Conservation (phyloP, 2,888 invertebrate species). For the Spicauda simplicius region DNA sequence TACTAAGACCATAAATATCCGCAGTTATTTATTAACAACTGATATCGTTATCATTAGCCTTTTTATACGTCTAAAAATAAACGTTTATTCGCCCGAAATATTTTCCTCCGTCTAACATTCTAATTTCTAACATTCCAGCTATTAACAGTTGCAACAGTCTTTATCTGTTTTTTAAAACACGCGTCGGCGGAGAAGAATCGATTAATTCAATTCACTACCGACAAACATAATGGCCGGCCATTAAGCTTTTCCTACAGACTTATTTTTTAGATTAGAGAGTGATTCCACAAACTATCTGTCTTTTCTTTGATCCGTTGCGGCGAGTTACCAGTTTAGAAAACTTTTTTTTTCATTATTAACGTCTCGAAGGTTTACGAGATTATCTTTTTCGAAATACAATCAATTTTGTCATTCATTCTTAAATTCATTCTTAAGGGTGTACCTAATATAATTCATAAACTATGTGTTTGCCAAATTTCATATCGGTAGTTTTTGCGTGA, state of each 20-base stretch:
- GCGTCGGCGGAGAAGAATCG: constrained; percentile 2
- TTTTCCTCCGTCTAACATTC: not conserved
- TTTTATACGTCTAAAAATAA: not conserved
- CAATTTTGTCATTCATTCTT: too few species aligned
- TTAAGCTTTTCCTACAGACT: not conserved
- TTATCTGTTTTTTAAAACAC: constrained; percentile 2
- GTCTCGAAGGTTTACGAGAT: too few species aligned
- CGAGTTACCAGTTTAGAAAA: not conserved
- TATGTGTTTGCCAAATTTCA: too few species aligned
- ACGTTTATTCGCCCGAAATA: not conserved
- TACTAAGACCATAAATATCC: too few species aligned
- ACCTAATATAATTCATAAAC: too few species aligned
- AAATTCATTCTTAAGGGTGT: too few species aligned
- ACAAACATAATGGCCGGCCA: constrained; percentile 3
- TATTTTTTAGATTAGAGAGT: not conserved
- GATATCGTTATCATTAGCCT: not conserved
- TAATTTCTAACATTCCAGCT: not conserved
- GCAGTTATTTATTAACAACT: too few species aligned
- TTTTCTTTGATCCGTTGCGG: not conserved
- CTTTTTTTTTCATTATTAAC: too few species aligned
- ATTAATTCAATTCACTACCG: constrained; percentile 6
- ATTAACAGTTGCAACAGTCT: constrained; percentile 8
- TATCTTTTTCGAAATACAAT: too few species aligned
- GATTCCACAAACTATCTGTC: not conserved
- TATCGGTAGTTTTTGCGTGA: too few species aligned